Conservation (phyloP, 1,140 invertebrate genomes). For the Drosophila watanabei region DNA sequence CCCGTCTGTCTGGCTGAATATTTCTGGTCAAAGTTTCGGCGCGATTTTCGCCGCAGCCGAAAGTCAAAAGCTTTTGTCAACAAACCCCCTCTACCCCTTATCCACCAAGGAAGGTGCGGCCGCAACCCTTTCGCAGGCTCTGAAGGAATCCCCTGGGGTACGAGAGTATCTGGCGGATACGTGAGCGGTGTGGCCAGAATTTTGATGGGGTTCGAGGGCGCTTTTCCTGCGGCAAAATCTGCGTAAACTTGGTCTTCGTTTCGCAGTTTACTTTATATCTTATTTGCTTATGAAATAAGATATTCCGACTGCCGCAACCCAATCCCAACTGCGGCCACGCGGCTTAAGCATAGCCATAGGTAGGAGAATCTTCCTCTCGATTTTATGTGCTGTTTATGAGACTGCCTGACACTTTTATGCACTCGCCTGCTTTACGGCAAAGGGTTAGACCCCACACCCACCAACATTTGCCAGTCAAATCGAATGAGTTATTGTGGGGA, state of each 20-base stretch:
- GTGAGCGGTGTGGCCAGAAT: constrained; percentile 73
- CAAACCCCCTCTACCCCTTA: constrained; percentile 6
- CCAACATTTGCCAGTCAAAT: constrained; percentile 21
- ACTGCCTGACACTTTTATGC: constrained; percentile 77
- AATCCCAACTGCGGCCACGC: constrained; percentile 24
- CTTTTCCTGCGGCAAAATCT: constrained; percentile 70
- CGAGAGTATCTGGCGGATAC: constrained; percentile 44
- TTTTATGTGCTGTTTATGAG: constrained; percentile 81
- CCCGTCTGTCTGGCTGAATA: constrained; percentile 58
- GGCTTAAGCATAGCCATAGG: constrained; percentile 56
- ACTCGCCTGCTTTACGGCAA: constrained; percentile 56
- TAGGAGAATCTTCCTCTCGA: constrained; percentile 46
- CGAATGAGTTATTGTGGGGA: constrained; percentile 47
- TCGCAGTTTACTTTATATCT: constrained; percentile 69
- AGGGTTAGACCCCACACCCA: constrained; percentile 35
- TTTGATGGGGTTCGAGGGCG: constrained; percentile 67
- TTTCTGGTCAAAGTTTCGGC: constrained; percentile 73
- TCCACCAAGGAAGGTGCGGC: constrained; percentile 51
- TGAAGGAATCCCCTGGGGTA: constrained; percentile 46
- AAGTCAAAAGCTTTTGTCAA: constrained; percentile 78
- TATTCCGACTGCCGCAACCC: constrained; percentile 51
- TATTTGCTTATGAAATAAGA: constrained; percentile 82
- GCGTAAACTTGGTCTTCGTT: constrained; percentile 71
- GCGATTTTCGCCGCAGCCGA: constrained; percentile 57
- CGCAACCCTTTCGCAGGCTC: constrained; percentile 70